Evolutionary conservation across 2,113 vertebrate species (phyloP).

Genomic region (Hippopotamus amphibius): DNA sequence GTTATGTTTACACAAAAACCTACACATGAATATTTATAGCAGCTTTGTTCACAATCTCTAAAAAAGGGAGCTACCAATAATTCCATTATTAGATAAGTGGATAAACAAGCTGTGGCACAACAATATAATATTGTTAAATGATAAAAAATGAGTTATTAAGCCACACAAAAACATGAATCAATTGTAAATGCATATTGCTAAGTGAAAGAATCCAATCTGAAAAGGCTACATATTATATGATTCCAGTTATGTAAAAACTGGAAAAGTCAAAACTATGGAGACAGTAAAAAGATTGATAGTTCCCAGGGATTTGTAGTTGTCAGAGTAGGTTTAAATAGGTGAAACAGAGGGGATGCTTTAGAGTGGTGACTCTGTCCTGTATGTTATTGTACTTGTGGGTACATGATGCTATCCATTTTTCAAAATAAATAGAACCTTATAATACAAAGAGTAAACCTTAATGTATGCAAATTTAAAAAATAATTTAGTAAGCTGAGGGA

Average conservation of each 20-base stretch:
- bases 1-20: neutral
- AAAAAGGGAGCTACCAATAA: neutral
- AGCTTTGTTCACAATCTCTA: neutral
- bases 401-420: neutral
- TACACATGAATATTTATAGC: neutral
- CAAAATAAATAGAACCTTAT: neutral
- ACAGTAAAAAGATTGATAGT: neutral
- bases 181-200: neutral
- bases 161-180: neutral
- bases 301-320: neutral
- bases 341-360: neutral
- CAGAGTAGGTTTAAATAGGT: neutral
- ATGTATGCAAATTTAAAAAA: neutral
- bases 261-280: neutral
- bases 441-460: neutral
- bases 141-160: neutral
- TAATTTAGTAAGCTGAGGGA: neutral
- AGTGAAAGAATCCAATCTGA: neutral
- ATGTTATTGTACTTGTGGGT: neutral
- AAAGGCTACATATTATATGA: neutral
- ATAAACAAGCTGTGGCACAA: neutral
- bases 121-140: neutral
- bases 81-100: neutral
- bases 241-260: neutral
- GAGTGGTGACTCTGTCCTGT: neutral